A percentile compares a stretch with the other conserved stretches of the same genome.
These are phyloP conservation scores for Mustelus asterias DNA, from an alignment of 2,113 vertebrate genomes.

Conservation along the genomic window DNA sequence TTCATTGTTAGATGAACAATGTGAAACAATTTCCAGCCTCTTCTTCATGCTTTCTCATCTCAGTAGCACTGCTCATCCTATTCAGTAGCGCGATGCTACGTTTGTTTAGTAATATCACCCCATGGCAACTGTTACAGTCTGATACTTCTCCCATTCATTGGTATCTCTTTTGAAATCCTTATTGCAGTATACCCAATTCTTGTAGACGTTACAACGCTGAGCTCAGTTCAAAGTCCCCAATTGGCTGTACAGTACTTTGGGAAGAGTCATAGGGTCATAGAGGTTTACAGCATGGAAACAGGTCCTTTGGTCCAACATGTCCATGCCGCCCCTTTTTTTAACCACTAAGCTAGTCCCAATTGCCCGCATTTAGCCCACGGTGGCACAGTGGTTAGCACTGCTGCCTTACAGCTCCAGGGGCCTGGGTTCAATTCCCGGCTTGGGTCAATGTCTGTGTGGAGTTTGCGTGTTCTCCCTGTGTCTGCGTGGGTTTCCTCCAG, in stretches of 20 bases:
- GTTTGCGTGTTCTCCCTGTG: too few relatives aligned
- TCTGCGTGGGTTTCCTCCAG: too few relatives aligned
- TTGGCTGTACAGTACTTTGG: neutral
- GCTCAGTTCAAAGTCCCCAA: neutral
- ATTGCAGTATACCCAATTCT: neutral
- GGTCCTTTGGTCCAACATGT: too few relatives aligned
- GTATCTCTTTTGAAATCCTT: neutral
- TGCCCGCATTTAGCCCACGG: too few relatives aligned
- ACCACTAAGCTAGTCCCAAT: too few relatives aligned
- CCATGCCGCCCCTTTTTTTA: too few relatives aligned
- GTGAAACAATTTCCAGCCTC: neutral
- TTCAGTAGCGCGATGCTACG: neutral
- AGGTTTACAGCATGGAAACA: too few relatives aligned
- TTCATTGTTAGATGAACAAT: neutral
- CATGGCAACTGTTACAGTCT: neutral
- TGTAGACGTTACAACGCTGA: neutral
- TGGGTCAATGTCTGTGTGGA: too few relatives aligned
- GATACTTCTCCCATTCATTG: neutral
- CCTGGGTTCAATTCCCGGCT: too few relatives aligned
- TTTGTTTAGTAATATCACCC: neutral
- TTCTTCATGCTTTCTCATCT: neutral
- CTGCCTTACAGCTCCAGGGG: too few relatives aligned
- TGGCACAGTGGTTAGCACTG: too few relatives aligned
- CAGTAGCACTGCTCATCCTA: neutral
- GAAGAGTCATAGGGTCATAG: too few relatives aligned